A percentile compares a stretch with the other conserved stretches of the same genome.
phyloP scores from a whole-genome alignment of 2,797 vertebrate species.

The Chelon auratus region DNA sequence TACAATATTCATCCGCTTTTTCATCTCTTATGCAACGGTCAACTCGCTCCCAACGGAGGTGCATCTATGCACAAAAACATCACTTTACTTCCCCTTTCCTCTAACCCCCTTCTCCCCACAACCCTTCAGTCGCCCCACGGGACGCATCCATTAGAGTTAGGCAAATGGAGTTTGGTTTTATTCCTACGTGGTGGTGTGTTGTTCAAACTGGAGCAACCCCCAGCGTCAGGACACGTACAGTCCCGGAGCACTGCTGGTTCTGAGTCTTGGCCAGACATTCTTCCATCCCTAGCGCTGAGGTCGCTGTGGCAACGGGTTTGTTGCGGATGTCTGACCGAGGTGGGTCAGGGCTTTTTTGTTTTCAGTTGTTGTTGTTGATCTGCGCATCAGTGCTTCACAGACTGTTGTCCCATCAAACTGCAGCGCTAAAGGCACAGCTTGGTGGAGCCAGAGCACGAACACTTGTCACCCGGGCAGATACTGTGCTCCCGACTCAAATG shows the following conservation, averaged over 20 bases:
- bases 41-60: slow-evolving; percentile 21
- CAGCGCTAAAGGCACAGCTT: neutral
- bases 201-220: slow-evolving; percentile 47
- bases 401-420: slow-evolving; percentile 29
- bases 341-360: slow-evolving; percentile 30
- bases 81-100: slow-evolving; percentile 31
- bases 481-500: slow-evolving; percentile 3
- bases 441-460: slow-evolving; percentile 10
- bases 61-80: slow-evolving; percentile 37
- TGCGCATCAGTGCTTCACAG: slow-evolving; percentile 25
- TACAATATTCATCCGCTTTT: slow-evolving; percentile 53
- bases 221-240: slow-evolving; percentile 39
- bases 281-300: slow-evolving; percentile 45
- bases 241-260: slow-evolving; percentile 57
- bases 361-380: slow-evolving; percentile 36
- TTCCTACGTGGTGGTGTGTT: slow-evolving; percentile 46
- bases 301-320: slow-evolving; percentile 59
- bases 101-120: neutral
- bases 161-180: slow-evolving; percentile 35
- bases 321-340: slow-evolving; percentile 57
- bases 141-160: slow-evolving; percentile 41
- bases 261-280: slow-evolving; percentile 77
- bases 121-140: slow-evolving; percentile 22
- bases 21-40: slow-evolving; percentile 36
- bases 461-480: slow-evolving; percentile 1